These are phyloP conservation scores for Oncopodura yosiiana DNA, from an alignment of 1,140 invertebrate species.

Conservation along the genomic window DNA sequence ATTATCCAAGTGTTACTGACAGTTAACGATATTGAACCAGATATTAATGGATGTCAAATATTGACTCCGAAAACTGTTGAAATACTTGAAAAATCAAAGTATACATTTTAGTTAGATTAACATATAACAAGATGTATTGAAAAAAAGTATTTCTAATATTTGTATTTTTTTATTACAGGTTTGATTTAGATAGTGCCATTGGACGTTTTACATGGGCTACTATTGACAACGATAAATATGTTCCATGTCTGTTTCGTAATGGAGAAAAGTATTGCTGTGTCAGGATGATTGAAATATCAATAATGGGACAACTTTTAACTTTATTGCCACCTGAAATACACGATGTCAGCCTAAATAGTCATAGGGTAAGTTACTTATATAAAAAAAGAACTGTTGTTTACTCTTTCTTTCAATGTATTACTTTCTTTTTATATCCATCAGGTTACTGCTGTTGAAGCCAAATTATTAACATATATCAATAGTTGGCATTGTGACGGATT, in stretches of 20 bases:
- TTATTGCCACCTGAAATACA: constrained; percentile 73
- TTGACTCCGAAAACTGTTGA: too few relatives aligned
- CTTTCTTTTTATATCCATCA: constrained; percentile 48
- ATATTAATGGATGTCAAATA: too few relatives aligned
- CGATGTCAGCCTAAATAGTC: constrained; percentile 24
- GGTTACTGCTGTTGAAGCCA: constrained; percentile 75
- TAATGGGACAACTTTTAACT: constrained; percentile 54
- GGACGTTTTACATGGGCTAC: constrained; percentile 32
- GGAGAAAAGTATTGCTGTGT: constrained; percentile 82
- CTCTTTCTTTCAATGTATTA: too few relatives aligned
- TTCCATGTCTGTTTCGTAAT: constrained; percentile 75
- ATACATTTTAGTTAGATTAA: not conserved
- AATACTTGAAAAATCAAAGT: too few relatives aligned
- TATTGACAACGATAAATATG: constrained; percentile 40
- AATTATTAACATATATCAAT: constrained; percentile 87
- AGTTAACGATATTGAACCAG: too few relatives aligned
- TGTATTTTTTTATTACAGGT: constrained; percentile 15
- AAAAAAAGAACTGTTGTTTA: too few relatives aligned
- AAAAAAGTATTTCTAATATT: too few relatives aligned
- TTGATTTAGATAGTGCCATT: constrained; percentile 33
- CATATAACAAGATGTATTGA: not conserved
- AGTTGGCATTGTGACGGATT: constrained; percentile 78
- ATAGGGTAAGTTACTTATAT: constrained; percentile 24
- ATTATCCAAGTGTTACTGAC: too few relatives aligned
- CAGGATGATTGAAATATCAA: constrained; percentile 69